phyloP scores from a whole-genome alignment of 2,113 vertebrate genomes.

The Lophius piscatorius region DNA sequence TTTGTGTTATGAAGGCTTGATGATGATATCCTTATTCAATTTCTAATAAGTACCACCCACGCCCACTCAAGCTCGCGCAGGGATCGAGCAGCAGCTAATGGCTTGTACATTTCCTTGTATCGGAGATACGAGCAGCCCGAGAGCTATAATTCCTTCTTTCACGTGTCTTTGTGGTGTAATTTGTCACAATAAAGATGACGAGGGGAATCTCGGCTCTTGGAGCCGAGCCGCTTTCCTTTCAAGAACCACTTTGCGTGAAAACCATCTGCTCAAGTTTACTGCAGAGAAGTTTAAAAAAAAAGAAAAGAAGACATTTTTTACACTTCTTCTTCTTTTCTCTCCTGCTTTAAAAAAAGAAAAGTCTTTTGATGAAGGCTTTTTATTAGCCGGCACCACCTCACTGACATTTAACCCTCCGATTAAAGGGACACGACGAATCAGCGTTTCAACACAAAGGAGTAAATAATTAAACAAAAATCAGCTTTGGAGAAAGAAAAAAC shows the following conservation, averaged over 20 bases:
- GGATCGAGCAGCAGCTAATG: slow-evolving; percentile 45
- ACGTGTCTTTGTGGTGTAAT: slow-evolving; percentile 76
- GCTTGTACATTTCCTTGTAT: slow-evolving; percentile 58
- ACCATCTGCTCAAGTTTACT: slow-evolving; percentile 55
- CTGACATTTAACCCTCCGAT: slow-evolving; percentile 69
- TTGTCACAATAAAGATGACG: slow-evolving; percentile 77
- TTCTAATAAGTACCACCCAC: slow-evolving; percentile 71
- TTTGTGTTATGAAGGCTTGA: slow-evolving; percentile 74
- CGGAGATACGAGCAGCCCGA: slow-evolving; percentile 60
- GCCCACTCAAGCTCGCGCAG: slow-evolving; percentile 48
- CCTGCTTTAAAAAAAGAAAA: too few species aligned
- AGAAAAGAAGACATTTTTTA: slow-evolving; percentile 4
- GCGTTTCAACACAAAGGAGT: slow-evolving; percentile 91
- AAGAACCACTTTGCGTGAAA: slow-evolving; percentile 61
- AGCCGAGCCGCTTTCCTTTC: slow-evolving; percentile 64
- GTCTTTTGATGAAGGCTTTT: neutral
- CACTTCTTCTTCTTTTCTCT: neutral
- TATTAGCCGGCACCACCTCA: slow-evolving; percentile 29
- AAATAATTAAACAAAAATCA: slow-evolving; percentile 91
- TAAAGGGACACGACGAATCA: slow-evolving; percentile 82
- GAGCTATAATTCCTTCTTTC: slow-evolving; percentile 74
- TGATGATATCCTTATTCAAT: slow-evolving; percentile 76
- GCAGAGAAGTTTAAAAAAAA: slow-evolving; percentile 25
- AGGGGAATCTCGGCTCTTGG: slow-evolving; percentile 69
- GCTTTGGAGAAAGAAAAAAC: slow-evolving; percentile 73